A percentile compares a stretch with the other conserved stretches of the same genome.
These are phyloP conservation scores for Amblyopsis rosae DNA, from an alignment of 2,113 vertebrate species.

Conservation along the genomic window DNA sequence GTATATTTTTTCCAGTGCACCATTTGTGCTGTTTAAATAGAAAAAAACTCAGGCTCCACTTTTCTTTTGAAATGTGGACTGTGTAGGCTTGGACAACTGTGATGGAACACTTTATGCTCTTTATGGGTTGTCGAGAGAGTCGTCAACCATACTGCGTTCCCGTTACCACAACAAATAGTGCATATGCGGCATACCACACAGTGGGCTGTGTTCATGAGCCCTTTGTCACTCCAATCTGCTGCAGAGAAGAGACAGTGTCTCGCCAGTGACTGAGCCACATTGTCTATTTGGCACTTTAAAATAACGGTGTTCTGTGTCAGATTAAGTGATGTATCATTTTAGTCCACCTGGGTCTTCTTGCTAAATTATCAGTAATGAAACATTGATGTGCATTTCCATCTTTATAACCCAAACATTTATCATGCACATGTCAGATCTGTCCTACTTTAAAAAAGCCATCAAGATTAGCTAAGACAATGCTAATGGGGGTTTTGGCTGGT, in stretches of 20 bases:
- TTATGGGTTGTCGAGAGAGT: conserved; percentile 51
- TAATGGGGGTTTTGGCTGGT: conserved; percentile 36
- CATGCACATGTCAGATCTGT: conserved; percentile 8
- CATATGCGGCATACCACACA: conserved; percentile 26
- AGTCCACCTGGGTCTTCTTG: neutral
- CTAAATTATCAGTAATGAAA: conserved; percentile 13
- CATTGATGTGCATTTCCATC: neutral
- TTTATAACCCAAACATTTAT: conserved; percentile 29
- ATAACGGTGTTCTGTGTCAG: no score
- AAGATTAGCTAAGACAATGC: conserved; percentile 31
- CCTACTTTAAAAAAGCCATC: conserved; percentile 25
- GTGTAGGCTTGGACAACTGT: conserved; percentile 34
- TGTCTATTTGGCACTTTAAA: neutral
- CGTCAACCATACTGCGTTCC: conserved; percentile 58
- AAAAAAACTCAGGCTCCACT: neutral
- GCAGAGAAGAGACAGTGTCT: neutral
- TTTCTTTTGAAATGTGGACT: conserved; percentile 32
- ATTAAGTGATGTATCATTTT: neutral
- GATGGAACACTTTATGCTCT: conserved; percentile 44
- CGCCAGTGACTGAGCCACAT: neutral
- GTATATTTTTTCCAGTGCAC: no score
- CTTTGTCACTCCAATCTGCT: conserved; percentile 40
- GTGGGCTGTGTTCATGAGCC: conserved; percentile 26
- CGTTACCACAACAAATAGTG: conserved; percentile 61
- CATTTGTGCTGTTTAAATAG: no score